phyloP scores from a whole-genome alignment of 2,113 vertebrate species.

The Pelecanoides urinatrix region DNA sequence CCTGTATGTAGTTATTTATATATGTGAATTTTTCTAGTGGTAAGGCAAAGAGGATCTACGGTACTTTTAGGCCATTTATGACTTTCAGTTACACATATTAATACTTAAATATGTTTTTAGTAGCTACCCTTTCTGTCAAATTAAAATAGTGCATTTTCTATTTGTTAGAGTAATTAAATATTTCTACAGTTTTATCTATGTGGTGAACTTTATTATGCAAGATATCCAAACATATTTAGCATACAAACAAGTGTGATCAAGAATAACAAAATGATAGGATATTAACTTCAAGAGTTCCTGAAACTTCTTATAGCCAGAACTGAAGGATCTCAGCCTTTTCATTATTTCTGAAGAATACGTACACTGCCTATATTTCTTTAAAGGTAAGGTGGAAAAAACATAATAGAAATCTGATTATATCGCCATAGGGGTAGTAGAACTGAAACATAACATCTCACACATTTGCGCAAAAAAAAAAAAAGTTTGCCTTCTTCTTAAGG shows the following conservation, averaged over 20 bases:
- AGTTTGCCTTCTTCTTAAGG: fast-evolving
- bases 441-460: not conserved
- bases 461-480: not conserved
- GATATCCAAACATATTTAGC: not conserved
- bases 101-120: not conserved
- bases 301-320: not conserved
- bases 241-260: not conserved
- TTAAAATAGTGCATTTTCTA: not conserved
- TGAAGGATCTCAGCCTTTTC: not conserved
- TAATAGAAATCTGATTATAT: not conserved
- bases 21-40: not conserved
- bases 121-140: not conserved
- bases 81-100: not conserved
- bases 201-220: not conserved
- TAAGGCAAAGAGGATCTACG: not conserved
- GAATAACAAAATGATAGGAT: not conserved
- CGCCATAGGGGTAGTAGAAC: not conserved
- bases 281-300: not conserved
- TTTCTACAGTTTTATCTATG: not conserved
- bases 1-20: not conserved
- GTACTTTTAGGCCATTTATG: not conserved
- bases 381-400: fast-evolving
- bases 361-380: not conserved
- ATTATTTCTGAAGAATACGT: not conserved
- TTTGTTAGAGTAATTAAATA: not conserved